Percentiles rank a stretch among this genome's conserved stretches.
Conservation (phyloP, 1,140 invertebrate genomes). For the Papilio aristodemus region DNA sequence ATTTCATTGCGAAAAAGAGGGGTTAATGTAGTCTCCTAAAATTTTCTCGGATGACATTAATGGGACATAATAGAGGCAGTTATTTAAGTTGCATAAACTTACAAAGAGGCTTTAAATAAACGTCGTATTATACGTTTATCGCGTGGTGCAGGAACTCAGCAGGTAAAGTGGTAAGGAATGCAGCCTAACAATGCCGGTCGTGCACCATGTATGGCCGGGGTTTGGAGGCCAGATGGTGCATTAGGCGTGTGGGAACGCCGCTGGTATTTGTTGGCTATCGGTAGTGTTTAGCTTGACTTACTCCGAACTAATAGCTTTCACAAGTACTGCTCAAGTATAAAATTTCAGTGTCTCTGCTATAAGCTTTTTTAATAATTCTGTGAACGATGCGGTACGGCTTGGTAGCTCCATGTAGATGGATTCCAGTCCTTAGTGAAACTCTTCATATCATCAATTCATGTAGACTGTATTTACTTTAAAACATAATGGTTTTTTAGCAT, state of each 20-base stretch:
- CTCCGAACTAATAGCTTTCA: neutral
- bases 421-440: no score
- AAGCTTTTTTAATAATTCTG: neutral
- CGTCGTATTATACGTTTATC: conserved; percentile 2
- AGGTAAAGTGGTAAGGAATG: conserved; percentile 25
- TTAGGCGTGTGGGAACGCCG: conserved; percentile 12
- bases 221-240: conserved; percentile 18
- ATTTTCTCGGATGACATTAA: neutral
- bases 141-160: conserved; percentile 10
- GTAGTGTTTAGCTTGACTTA: neutral
- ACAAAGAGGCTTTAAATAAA: conserved; percentile 16
- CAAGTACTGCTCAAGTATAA: neutral
- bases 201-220: conserved; percentile 3
- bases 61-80: neutral
- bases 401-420: no score
- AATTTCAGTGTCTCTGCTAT: neutral
- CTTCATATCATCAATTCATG: no score
- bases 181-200: conserved; percentile 3
- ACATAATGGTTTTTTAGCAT: no score
- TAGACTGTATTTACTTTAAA: no score
- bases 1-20: neutral
- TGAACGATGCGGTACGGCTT: no score
- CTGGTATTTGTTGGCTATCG: conserved; percentile 1
- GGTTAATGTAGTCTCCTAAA: no score
- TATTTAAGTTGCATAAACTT: neutral